Conservation (phyloP, 2,888 invertebrate genomes). For the Oegoconia quadripuncta region DNA sequence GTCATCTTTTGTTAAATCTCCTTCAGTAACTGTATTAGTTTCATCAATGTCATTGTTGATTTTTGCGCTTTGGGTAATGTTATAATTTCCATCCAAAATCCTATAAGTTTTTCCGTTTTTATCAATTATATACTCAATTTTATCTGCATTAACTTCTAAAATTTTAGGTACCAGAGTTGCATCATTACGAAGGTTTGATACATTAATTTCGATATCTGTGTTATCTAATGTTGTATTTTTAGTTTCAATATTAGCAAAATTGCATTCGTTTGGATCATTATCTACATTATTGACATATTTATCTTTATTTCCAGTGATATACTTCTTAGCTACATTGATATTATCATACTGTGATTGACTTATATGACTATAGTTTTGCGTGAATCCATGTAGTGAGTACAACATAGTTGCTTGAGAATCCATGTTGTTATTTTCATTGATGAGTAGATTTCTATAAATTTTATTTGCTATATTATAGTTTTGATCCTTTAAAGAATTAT, state of each 20-base stretch:
- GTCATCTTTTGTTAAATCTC: not conserved
- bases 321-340: slow-evolving; percentile 29
- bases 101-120: slow-evolving; percentile 1
- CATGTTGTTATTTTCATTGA: not conserved
- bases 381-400: slow-evolving; percentile 29
- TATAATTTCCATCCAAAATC: not conserved
- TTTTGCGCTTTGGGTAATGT: not conserved
- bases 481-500: not conserved
- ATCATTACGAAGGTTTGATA: not conserved
- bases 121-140: slow-evolving; percentile 9
- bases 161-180: not conserved
- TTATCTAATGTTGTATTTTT: not conserved
- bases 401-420: slow-evolving; percentile 33
- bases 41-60: not conserved
- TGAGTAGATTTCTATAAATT: not conserved
- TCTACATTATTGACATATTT: slow-evolving; percentile 1
- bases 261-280: not conserved
- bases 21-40: slow-evolving; percentile 5
- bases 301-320: slow-evolving; percentile 19
- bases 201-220: not conserved
- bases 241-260: not conserved
- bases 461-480: not conserved
- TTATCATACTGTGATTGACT: slow-evolving; percentile 41
- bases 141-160: not conserved
- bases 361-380: slow-evolving; percentile 34